phyloP scores from a whole-genome alignment of 92 coral and sea anemone species.

The Paragorgia papillata region DNA sequence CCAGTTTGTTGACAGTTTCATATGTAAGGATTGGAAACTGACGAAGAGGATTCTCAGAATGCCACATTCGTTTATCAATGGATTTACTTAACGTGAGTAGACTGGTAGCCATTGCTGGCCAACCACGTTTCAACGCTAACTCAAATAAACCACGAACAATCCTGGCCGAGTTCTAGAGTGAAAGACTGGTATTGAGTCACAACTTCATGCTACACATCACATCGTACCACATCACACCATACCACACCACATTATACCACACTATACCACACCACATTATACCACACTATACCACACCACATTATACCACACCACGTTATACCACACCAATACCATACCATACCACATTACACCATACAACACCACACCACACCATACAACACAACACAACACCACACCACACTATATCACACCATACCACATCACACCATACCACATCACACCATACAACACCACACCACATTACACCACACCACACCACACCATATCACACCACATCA shows the following conservation, averaged over 20 bases:
- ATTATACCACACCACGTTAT: too few relatives aligned
- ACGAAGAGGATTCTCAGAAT: conserved; percentile 75
- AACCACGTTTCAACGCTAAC: conserved; percentile 75
- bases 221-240: background rate
- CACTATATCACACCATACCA: too few relatives aligned
- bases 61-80: conserved; percentile 92
- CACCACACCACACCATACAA: too few relatives aligned
- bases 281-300: too few relatives aligned
- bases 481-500: too few relatives aligned
- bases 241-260: too few relatives aligned
- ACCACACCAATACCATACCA: too few relatives aligned
- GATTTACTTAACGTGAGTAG: conserved; percentile 79
- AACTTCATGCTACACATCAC: background rate
- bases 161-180: conserved; percentile 82
- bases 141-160: conserved; percentile 93
- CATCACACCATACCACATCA: background rate
- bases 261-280: too few relatives aligned
- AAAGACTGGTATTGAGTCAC: background rate
- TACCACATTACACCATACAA: too few relatives aligned
- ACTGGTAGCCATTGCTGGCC: conserved; percentile 79
- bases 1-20: conserved; percentile 78
- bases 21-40: conserved; percentile 80
- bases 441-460: background rate
- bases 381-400: too few relatives aligned
- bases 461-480: background rate